Evolutionary conservation across 2,113 vertebrate genomes (phyloP), one percentile per base, ranked within the genome.

Genomic region (Lasiurus cinereus): DNA sequence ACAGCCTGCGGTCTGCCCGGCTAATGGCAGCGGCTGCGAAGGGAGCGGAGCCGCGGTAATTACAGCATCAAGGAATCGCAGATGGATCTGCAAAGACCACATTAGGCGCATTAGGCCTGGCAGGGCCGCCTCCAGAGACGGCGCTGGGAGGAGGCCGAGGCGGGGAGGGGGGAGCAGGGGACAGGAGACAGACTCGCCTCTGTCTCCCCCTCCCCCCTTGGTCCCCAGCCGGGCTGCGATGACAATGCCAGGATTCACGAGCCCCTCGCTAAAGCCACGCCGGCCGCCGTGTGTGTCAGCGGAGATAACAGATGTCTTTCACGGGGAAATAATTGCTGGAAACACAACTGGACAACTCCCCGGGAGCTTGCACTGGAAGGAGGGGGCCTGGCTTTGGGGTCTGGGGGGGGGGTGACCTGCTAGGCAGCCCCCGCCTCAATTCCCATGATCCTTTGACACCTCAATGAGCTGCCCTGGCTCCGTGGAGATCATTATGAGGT

Each of bases 21-120:
- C 97, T 98, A 94, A 96, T 79, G 93, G 96, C 50, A 0, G 93
- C 0, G 4, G 64, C 89, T 91, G 74, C 1, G 2, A 94, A 93
- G 70, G 92, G 90, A 96, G 93, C 19, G 6, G 78, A 97, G n/a
- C 96, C 46, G 12, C 12, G 27, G 95, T 96, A 94, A 96, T 94
- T 96, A 97, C 85, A 0, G 97, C 96, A 95, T 96, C 96, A 94
- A 96, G 96, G 89, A 97, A 96, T 97, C 83, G 6, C 94, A 97
- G 98, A 97, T 97, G 97, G 86, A 92, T 97, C 77, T 85, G 95
- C 94, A 91, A 96, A 96, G 93, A 98, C 97, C 97, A 94, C 96
- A 97, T 96, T 98, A 96, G 97, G 95, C 97, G 95, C 95, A 93
- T 91, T 94, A 93, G 94, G 91, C 89, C 88, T 92, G 90, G 93